A percentile compares a stretch with the other conserved stretches of the same genome.
Conservation (phyloP, 2,888 invertebrate genomes). For the Cenopis cana region DNA sequence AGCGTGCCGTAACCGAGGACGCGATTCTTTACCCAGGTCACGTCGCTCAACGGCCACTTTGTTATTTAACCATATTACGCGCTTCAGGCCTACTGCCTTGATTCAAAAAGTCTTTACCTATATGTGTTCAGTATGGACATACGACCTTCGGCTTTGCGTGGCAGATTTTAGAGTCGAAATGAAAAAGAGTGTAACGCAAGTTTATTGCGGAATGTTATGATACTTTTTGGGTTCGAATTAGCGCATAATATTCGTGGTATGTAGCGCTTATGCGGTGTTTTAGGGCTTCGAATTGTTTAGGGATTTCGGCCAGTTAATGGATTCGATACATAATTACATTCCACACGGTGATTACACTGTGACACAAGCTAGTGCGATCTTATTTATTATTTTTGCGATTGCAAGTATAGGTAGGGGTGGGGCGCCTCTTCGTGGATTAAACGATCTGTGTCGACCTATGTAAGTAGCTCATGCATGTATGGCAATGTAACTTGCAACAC, state of each 20-base stretch:
- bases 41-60: slow-evolving; percentile 30
- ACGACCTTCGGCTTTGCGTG: not conserved
- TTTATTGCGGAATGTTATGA: not conserved
- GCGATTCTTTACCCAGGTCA: slow-evolving; percentile 13
- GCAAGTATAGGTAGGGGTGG: too few species aligned
- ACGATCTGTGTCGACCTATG: not conserved
- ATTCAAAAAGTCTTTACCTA: slow-evolving; percentile 7
- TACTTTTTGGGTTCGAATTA: not conserved
- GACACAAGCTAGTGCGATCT: too few species aligned
- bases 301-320: slow-evolving; percentile 2
- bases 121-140: not conserved
- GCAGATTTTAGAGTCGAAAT: not conserved
- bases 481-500: not conserved
- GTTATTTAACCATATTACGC: slow-evolving; percentile 42
- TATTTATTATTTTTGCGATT: too few species aligned
- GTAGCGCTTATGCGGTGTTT: slow-evolving; percentile 33
- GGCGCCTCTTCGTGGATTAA: too few species aligned
- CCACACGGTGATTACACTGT: too few species aligned
- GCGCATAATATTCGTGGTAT: slow-evolving; percentile 32
- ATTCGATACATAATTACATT: not conserved
- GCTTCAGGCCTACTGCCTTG: not conserved
- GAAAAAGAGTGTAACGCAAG: slow-evolving; percentile 4
- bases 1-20: slow-evolving; percentile 19
- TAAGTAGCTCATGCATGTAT: not conserved
- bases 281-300: slow-evolving; percentile 22